phyloP scores from a whole-genome alignment of 2,888 invertebrate genomes.

The Lepidochitona cinerea region DNA sequence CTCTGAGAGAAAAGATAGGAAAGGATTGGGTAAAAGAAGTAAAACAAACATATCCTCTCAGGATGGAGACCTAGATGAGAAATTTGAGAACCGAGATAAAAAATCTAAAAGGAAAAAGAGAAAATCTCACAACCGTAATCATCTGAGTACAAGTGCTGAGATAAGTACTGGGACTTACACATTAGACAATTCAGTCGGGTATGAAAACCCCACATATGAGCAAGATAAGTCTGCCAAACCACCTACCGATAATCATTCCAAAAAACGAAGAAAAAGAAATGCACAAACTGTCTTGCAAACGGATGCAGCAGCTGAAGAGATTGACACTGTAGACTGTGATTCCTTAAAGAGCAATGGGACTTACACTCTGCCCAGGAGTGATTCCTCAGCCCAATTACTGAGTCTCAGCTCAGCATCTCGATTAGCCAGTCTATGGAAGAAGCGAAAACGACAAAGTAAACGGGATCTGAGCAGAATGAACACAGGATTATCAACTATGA shows the following conservation, averaged over 20 bases:
- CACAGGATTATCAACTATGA: not conserved
- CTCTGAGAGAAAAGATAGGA: not conserved
- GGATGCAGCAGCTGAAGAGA: not conserved
- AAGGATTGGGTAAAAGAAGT: not conserved
- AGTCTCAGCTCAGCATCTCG: constrained; percentile 11
- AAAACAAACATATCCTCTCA: too few species aligned
- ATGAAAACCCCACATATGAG: not conserved
- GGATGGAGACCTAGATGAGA: too few species aligned
- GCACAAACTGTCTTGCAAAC: not conserved
- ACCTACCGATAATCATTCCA: not conserved
- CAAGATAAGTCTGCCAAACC: not conserved
- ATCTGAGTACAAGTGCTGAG: not conserved
- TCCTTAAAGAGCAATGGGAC: constrained; percentile 46
- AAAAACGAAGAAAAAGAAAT: not conserved
- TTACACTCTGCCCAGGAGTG: constrained; percentile 26
- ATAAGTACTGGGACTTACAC: not conserved
- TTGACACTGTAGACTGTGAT: constrained; percentile 22
- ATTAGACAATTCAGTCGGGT: not conserved
- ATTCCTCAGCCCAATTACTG: constrained; percentile 11
- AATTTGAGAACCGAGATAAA: not conserved
- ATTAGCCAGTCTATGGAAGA: constrained; percentile 15
- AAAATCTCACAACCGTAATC: not conserved
- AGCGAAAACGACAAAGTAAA: constrained; percentile 14
- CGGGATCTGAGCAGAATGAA: constrained; percentile 10
- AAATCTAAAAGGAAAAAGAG: not conserved